Evolutionary conservation across 2,888 invertebrate species (phyloP).

Genomic region (Xylota segnis): DNA sequence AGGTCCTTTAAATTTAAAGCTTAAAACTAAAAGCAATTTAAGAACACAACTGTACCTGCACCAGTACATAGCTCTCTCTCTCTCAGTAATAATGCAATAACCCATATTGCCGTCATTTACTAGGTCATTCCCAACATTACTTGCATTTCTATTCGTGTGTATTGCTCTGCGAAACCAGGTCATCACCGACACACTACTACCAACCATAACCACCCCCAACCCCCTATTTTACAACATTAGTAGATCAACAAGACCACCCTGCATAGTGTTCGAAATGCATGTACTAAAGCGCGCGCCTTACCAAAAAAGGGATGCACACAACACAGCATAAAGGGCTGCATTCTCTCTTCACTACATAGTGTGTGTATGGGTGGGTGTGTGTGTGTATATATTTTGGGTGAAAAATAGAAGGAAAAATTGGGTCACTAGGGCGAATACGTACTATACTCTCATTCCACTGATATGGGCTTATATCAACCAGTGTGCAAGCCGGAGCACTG

Average conservation of each 20-base stretch:
- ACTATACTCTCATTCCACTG: conserved; percentile 24
- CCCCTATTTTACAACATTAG: conserved; percentile 73
- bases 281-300: conserved; percentile 7
- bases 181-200: conserved; percentile 65
- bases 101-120: conserved; percentile 60
- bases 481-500: conserved; percentile 40
- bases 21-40: conserved; percentile 1
- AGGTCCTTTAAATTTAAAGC: conserved; percentile 16
- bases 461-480: conserved; percentile 61
- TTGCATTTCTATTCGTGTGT: conserved; percentile 28
- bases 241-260: conserved; percentile 59
- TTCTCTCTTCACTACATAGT: conserved; percentile 19
- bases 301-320: conserved; percentile 43
- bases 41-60: conserved; percentile 68
- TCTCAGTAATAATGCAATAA: conserved; percentile 51
- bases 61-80: conserved; percentile 25
- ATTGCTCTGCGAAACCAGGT: conserved; percentile 77
- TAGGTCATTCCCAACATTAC: conserved; percentile 70
- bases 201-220: too few species aligned
- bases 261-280: background rate
- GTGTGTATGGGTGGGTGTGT: background rate
- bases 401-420: conserved; percentile 54
- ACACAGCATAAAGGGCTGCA: conserved; percentile 55
- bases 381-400: conserved; percentile 49
- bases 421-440: conserved; percentile 73